Evolutionary conservation across 2,888 invertebrate species (phyloP).

Genomic region (Frankliniella fusca): DNA sequence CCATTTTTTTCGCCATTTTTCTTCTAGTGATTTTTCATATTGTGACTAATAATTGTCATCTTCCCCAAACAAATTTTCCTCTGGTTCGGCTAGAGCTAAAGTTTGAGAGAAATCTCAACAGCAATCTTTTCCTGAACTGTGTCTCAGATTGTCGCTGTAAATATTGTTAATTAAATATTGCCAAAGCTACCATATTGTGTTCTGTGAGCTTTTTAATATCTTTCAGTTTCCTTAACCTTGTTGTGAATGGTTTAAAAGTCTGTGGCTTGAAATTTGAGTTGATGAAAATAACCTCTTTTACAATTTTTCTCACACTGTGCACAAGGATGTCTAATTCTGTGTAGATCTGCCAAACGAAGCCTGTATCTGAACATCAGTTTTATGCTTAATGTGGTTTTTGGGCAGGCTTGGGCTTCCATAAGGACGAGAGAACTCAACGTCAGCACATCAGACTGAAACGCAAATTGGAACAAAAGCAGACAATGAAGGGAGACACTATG

Average conservation of each 20-base stretch:
- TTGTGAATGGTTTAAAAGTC: neutral
- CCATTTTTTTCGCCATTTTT: too few species aligned
- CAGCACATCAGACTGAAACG: constrained; percentile 72
- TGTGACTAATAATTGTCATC: too few species aligned
- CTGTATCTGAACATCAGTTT: constrained; percentile 30
- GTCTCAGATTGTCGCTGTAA: too few species aligned
- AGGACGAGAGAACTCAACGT: constrained; percentile 73
- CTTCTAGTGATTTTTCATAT: too few species aligned
- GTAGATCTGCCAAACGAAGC: constrained; percentile 16
- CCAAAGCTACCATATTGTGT: too few species aligned
- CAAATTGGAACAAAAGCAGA: constrained; percentile 67
- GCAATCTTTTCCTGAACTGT: too few species aligned
- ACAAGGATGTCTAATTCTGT: neutral
- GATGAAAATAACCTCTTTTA: neutral
- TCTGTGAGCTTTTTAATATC: neutral
- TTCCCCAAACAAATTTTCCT: too few species aligned
- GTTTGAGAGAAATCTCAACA: too few species aligned
- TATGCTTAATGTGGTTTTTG: constrained; percentile 9
- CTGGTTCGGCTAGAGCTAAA: too few species aligned
- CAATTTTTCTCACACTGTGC: constrained; percentile 38
- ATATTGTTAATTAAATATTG: too few species aligned
- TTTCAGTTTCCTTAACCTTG: neutral
- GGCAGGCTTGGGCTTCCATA: constrained; percentile 52
- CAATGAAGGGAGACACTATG: constrained; percentile 22
- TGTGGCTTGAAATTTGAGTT: too few species aligned